Evolutionary conservation across 2,797 vertebrate species (phyloP).

Genomic region (Thaleichthys pacificus): DNA sequence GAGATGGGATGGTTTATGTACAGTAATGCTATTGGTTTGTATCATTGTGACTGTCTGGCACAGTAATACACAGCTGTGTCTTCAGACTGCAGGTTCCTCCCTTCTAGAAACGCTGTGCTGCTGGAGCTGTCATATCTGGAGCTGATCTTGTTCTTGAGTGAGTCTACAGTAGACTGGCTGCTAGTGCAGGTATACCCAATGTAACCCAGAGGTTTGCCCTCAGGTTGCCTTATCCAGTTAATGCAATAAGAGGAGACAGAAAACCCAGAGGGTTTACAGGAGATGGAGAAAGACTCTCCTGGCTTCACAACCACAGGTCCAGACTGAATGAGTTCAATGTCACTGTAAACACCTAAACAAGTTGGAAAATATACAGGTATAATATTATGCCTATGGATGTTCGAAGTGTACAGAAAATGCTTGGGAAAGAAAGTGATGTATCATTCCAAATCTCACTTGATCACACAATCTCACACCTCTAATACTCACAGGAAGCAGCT

Average conservation of each 20-base stretch:
- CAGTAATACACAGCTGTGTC: constrained; percentile 59
- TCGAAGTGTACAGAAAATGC: no score
- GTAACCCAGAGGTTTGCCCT: constrained; percentile 26
- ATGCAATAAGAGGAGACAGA: background rate
- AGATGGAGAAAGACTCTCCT: constrained; percentile 28
- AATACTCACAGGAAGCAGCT: constrained; percentile 34
- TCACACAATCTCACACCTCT: no score
- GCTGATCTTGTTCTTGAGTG: constrained; percentile 16
- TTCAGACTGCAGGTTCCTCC: constrained; percentile 12
- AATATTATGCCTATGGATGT: no score
- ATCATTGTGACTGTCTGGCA: constrained; percentile 31
- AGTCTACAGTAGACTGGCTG: background rate
- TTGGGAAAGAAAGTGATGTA: no score
- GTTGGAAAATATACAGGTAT: background rate
- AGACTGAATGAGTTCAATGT: constrained; percentile 30
- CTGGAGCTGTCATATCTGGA: constrained; percentile 16
- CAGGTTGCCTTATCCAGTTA: constrained; percentile 12
- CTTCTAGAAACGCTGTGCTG: constrained; percentile 18
- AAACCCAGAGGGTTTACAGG: constrained; percentile 5
- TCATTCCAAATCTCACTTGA: no score
- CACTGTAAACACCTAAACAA: constrained; percentile 27
- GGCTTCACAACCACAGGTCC: constrained; percentile 27
- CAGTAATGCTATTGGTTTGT: background rate
- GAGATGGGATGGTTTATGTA: constrained; percentile 35
- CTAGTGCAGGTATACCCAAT: constrained; percentile 2